Conservation (phyloP, 2,888 invertebrate genomes). For the Arge pagana region DNA sequence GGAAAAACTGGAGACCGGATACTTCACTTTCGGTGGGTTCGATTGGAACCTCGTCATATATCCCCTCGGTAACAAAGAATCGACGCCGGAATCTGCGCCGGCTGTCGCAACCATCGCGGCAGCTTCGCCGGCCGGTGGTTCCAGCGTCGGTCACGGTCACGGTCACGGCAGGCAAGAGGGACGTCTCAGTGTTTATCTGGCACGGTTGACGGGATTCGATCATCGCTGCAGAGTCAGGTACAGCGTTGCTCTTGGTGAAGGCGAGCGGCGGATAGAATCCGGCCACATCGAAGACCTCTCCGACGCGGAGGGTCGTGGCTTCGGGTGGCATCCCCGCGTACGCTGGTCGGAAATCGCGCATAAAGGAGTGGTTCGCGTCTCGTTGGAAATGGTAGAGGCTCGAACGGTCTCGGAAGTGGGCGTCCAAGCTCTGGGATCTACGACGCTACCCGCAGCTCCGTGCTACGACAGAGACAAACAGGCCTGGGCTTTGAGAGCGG, state of each 20-base stretch:
- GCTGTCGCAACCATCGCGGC: neutral
- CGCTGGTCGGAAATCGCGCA: constrained; percentile 65
- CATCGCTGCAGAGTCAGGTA: constrained; percentile 78
- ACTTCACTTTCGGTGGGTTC: constrained; percentile 79
- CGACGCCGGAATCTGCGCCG: constrained; percentile 26
- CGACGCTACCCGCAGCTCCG: constrained; percentile 64
- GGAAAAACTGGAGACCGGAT: constrained; percentile 66
- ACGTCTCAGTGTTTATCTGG: constrained; percentile 65
- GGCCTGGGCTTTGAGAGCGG: constrained; percentile 78
- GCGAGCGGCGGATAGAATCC: constrained; percentile 69
- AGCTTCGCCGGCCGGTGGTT: constrained; percentile 7
- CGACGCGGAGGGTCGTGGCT: constrained; percentile 72
- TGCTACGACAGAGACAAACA: constrained; percentile 82
- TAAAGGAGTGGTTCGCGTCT: constrained; percentile 69
- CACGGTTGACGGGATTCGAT: constrained; percentile 79
- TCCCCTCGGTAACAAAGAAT: constrained; percentile 65
- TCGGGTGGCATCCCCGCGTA: constrained; percentile 71
- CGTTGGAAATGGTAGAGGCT: constrained; percentile 76
- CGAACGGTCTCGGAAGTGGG: constrained; percentile 69
- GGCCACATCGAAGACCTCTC: constrained; percentile 73
- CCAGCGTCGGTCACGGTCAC: no score
- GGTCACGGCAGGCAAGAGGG: constrained; percentile 52
- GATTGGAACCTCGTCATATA: constrained; percentile 78
- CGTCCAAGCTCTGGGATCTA: constrained; percentile 60
- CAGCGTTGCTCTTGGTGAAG: constrained; percentile 71